These are phyloP conservation scores for Temnothorax curvispinosus DNA, from an alignment of 1,140 invertebrate genomes.

Conservation along the genomic window DNA sequence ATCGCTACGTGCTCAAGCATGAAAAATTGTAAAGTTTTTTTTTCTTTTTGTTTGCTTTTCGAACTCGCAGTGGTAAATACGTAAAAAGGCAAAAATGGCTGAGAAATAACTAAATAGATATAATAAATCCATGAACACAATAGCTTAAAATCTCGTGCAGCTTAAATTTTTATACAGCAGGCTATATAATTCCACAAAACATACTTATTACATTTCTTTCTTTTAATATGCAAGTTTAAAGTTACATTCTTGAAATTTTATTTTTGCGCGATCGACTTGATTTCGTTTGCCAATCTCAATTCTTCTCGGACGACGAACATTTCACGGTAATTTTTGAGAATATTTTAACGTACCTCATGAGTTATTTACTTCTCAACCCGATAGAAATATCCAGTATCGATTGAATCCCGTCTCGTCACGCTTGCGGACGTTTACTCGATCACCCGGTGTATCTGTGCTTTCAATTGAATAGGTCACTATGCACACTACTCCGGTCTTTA, in stretches of 20 bases:
- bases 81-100: not conserved
- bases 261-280: not conserved
- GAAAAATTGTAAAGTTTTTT: constrained; percentile 3
- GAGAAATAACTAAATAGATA: not conserved
- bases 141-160: not conserved
- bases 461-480: constrained; percentile 56
- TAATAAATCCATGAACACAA: not conserved
- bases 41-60: not conserved
- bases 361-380: constrained; percentile 3
- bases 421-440: constrained; percentile 7
- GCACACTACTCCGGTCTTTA: constrained; percentile 63
- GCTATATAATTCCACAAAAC: not conserved
- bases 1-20: not conserved
- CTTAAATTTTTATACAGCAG: not conserved
- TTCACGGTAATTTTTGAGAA: not conserved
- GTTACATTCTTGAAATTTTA: not conserved
- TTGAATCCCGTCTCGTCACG: constrained; percentile 5
- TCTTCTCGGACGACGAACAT: not conserved
- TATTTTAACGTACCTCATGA: not conserved
- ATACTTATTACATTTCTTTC: not conserved
- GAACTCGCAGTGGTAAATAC: not conserved
- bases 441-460: constrained; percentile 43
- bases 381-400: constrained; percentile 35
- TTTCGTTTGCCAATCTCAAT: not conserved
- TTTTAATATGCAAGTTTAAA: not conserved